Evolutionary conservation across 2,113 vertebrate species (phyloP).

Genomic region (Mustela lutreola): DNA sequence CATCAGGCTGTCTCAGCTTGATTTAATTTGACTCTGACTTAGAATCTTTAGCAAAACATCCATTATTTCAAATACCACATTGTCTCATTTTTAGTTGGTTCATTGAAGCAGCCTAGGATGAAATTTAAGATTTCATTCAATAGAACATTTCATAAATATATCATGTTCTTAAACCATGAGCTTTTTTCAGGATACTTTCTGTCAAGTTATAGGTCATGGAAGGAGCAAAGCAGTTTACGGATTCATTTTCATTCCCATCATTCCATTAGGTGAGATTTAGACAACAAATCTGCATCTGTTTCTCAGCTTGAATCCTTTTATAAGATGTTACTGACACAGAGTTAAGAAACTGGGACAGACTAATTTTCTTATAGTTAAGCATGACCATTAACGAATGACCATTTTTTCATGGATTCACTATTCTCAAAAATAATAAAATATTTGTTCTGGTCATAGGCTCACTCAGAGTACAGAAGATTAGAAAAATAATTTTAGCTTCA

Average conservation of each 20-base stretch:
- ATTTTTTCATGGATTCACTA: not conserved
- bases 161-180: not conserved
- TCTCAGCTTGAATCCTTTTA: conserved; percentile 12
- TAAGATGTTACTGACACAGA: not conserved
- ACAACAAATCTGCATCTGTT: conserved; percentile 27
- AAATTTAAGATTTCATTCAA: conserved; percentile 17
- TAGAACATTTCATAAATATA: conserved; percentile 27
- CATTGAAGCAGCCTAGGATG: not conserved
- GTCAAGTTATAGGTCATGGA: not conserved
- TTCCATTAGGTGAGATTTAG: conserved; percentile 35
- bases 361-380: not conserved
- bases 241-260: conserved; percentile 26
- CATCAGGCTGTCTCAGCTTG: not conserved
- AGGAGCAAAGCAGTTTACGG: conserved; percentile 10
- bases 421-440: conserved; percentile 39
- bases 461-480: conserved; percentile 32
- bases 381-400: not conserved
- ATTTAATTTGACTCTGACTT: conserved; percentile 37
- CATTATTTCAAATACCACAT: conserved; percentile 38
- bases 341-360: not conserved
- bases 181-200: not conserved
- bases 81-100: not conserved
- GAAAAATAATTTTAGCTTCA: conserved; percentile 46
- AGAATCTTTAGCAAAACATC: conserved; percentile 44
- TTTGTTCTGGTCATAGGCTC: not conserved